Evolutionary conservation across 2,113 vertebrate species (phyloP), one percentile per base, ranked within the genome.

Genomic region (Lamprotornis superbus): DNA sequence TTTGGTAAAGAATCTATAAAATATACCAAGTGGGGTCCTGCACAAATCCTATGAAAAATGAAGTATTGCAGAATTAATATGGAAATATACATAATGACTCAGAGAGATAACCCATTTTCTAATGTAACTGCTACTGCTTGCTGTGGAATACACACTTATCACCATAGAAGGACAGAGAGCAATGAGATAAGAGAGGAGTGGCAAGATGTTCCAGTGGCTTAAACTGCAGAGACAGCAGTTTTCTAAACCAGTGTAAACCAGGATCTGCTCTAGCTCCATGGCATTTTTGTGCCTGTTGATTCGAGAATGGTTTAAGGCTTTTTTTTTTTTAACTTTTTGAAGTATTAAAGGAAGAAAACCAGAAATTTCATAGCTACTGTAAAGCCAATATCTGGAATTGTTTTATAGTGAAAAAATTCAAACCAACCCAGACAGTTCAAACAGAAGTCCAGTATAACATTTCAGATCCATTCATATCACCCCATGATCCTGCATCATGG

Each of bases 401-500:
- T 12, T 91, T 76, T 57, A 12, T 15, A 40, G 12, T 14, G 9
- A 78, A 68, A 65, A 47, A 61, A 4, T 11, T 9, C 7, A 1
- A 37, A 80, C 13, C 15, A 75, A n/a, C 2, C 4, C 10, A 39
- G 30, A 22, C 5, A 24, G 8, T 28, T 84, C 28, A 76, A 83
- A 61, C 5, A n/a, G n/a, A 87, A 83, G 19, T 88, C 31, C 63
- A 87, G 18, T 4, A 16, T 19, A 22, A 22, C 17, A n/a, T 77
- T 83, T 93, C 35, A 77, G 21, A 47, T 77, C 42, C 35, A 31
- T 79, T 79, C 23, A 44, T 44, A 9, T 49, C 30, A 80, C 24
- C 21, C 21, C 14, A 42, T 46, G 46, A 67, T 61, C 25, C 30
- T 23, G 46, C 0, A 2, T 9, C 7, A 17, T 14, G 4, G 6